Base-by-base conservation (phyloP, 2,888 invertebrate species). In the Caradrina clavipalpis region DNA sequence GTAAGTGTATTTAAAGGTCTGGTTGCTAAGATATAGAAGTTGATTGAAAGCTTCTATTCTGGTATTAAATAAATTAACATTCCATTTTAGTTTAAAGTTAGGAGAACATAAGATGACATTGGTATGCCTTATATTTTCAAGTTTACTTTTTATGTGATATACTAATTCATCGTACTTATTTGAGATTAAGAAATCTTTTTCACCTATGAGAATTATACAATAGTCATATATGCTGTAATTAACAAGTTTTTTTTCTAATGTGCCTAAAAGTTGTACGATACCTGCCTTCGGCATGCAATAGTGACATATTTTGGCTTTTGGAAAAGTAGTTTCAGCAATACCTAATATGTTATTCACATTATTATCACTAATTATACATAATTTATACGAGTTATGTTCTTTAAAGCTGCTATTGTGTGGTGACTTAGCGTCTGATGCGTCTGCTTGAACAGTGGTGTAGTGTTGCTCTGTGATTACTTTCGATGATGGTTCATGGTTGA, bases 41-140 rank as follows among this genome's bases (percentile, higher is more conserved):
- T n/a, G n/a, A n/a, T n/a, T n/a, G n/a, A n/a, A n/a, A n/a, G n/a
- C n/a, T n/a, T n/a, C n/a, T n/a, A n/a, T n/a, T n/a, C n/a, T n/a
- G n/a, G n/a, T n/a, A n/a, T n/a, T n/a, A n/a, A n/a, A n/a, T 26
- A 64, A 58, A 19, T 11, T 69, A 35, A 19, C 21, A 63, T 69
- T 58, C 15, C 17, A 39, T 31, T 63, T 63, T 17, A 68, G 7
- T 31, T 57, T 69, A 51, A 58, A 69, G 31, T 22, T 63, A 0
- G 53, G 58, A 42, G 13, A 42, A 42, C 42, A 42, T 4, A 42
- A 13, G 15, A 42, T 42, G 1, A 42, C 13, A 15, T 42, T 42
- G 13, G 42, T 42, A 42, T 42, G 42, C 42, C 1, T 13, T 42
- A 42, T 15, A 10, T 42, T 42, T 15, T 42, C 42, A 13, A 42